phyloP scores from a whole-genome alignment of 2,888 invertebrate genomes.

The Pherbina coryleti region DNA sequence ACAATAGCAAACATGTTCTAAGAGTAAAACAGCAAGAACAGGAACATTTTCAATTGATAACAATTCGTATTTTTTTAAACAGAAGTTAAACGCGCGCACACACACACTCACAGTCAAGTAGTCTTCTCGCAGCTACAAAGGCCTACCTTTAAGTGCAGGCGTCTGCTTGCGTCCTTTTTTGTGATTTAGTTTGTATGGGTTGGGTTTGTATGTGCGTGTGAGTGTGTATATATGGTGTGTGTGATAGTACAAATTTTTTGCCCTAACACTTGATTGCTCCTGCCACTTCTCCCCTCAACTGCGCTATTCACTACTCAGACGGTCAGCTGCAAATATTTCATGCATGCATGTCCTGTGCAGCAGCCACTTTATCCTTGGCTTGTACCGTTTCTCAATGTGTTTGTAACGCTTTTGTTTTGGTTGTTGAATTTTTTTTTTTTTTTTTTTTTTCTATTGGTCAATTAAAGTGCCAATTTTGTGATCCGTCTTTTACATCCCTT shows the following conservation, averaged over 20 bases:
- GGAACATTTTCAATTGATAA: constrained; percentile 17
- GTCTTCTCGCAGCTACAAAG: neutral
- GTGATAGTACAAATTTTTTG: neutral
- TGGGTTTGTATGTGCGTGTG: neutral
- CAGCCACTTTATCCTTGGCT: neutral
- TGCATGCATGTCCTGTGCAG: constrained; percentile 6
- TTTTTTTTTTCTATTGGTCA: constrained; percentile 28
- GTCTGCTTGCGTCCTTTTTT: neutral
- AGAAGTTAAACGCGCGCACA: neutral
- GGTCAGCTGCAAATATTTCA: constrained; percentile 1
- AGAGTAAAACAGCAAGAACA: neutral
- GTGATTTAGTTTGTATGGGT: neutral
- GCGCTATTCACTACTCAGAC: neutral
- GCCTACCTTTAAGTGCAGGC: neutral
- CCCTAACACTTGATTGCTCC: neutral
- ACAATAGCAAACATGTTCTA: neutral
- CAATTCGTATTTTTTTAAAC: constrained; percentile 1
- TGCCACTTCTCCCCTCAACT: neutral
- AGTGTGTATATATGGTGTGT: neutral
- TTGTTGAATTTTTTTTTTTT: constrained; percentile 24
- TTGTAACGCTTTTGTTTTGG: neutral
- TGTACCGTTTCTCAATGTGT: neutral
- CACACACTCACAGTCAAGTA: neutral
- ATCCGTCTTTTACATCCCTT: neutral
- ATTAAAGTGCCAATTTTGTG: constrained; percentile 34